Percentiles rank a stretch among this genome's conserved stretches.
Evolutionary conservation across 2,797 vertebrate genomes (phyloP).

Genomic region (Silurus lanzhouensis): DNA sequence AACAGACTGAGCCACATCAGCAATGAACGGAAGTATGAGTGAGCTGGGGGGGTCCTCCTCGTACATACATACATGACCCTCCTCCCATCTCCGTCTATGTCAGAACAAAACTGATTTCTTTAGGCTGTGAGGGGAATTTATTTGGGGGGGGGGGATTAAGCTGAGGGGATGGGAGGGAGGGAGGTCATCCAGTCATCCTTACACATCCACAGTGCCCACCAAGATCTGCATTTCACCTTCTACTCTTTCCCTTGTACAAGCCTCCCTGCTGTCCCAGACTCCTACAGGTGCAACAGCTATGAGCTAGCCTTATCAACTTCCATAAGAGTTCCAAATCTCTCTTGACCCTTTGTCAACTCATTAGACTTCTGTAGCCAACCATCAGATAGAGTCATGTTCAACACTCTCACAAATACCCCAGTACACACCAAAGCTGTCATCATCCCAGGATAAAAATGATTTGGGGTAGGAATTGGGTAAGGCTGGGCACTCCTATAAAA

Average conservation of each 20-base stretch:
- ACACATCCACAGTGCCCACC: constrained; percentile 64
- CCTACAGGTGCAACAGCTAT: constrained; percentile 68
- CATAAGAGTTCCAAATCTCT: constrained; percentile 54
- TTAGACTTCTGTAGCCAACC: constrained; percentile 67
- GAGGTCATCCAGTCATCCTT: constrained; percentile 65
- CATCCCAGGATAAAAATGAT: constrained; percentile 71
- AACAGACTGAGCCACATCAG: constrained; percentile 79
- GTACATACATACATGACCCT: constrained; percentile 67
- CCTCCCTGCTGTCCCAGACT: constrained; percentile 45
- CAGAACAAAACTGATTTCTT: constrained; percentile 64
- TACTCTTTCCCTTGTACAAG: constrained; percentile 23
- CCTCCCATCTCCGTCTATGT: constrained; percentile 42
- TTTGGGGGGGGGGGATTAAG: constrained; percentile 24
- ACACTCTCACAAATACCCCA: constrained; percentile 72
- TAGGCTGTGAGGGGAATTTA: constrained; percentile 54
- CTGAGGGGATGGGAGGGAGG: constrained; percentile 43
- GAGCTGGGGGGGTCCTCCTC: constrained; percentile 74
- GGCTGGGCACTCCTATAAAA: constrained; percentile 54
- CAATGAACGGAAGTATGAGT: constrained; percentile 74
- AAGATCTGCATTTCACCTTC: constrained; percentile 52
- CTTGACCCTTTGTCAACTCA: constrained; percentile 63
- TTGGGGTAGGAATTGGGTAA: constrained; percentile 53
- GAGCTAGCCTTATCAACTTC: constrained; percentile 90
- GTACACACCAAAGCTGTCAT: constrained; percentile 73
- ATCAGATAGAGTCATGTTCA: constrained; percentile 57